Percentiles rank a stretch among this genome's conserved stretches.
Conservation (phyloP, 2,888 invertebrate species). For the Stenoptilia bipunctidactyla region DNA sequence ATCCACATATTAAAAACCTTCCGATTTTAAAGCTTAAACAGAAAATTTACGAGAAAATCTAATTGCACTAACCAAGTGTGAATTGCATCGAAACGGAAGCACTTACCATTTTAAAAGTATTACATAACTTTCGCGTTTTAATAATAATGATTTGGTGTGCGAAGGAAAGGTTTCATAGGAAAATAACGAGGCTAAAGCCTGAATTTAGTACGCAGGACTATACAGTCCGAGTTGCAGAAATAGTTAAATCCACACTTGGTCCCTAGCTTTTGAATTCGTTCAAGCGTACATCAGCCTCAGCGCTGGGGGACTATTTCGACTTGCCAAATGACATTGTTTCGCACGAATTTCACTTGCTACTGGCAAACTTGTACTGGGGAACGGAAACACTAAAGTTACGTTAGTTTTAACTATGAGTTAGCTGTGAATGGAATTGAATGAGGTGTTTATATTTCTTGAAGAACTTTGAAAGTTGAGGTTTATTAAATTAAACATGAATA, state of each 20-base stretch:
- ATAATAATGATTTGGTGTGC: constrained; percentile 47
- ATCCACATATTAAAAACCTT: background rate
- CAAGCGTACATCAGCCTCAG: no score
- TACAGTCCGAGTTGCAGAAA: constrained; percentile 6
- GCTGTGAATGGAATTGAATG: no score
- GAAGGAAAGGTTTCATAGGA: constrained; percentile 35
- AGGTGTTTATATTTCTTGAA: no score
- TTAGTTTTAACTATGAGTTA: no score
- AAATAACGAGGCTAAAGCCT: constrained; percentile 47
- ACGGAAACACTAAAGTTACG: no score
- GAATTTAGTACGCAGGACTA: background rate
- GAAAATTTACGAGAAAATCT: constrained; percentile 25
- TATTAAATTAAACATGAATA: no score
- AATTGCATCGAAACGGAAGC: constrained; percentile 27
- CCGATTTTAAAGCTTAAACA: no score
- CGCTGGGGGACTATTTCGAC: constrained; percentile 16
- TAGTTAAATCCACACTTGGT: constrained; percentile 22
- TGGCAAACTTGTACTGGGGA: no score
- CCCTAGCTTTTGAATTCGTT: constrained; percentile 28
- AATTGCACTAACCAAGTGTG: constrained; percentile 35
- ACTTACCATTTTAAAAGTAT: constrained; percentile 48
- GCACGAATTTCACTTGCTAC: no score
- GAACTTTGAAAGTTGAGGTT: no score
- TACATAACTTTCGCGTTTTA: constrained; percentile 43
- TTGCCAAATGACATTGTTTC: no score